A percentile compares a stretch with the other conserved stretches of the same genome.
Conservation (phyloP, 2,888 invertebrate genomes). For the Dolichomitus sp. region DNA sequence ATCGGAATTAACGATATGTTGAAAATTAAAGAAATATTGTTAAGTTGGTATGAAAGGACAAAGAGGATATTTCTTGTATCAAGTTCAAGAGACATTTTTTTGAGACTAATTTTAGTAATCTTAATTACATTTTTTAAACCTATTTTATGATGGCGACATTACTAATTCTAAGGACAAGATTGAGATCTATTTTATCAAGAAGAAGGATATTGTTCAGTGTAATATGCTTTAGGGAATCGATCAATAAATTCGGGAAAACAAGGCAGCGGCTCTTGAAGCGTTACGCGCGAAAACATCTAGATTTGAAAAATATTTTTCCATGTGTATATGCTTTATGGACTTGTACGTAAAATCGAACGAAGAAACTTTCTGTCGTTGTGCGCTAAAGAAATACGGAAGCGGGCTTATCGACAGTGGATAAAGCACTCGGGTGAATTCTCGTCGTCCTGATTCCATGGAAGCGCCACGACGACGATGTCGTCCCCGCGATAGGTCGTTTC, state of each 20-base stretch:
- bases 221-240: neutral
- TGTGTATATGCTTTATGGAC: constrained; percentile 1
- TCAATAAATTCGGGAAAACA: constrained; percentile 48
- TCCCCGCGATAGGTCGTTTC: constrained; percentile 57
- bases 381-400: constrained; percentile 60
- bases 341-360: constrained; percentile 39
- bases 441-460: constrained; percentile 62
- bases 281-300: neutral
- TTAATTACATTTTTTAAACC: no score
- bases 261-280: constrained; percentile 28
- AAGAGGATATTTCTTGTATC: no score
- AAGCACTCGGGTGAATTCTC: constrained; percentile 66
- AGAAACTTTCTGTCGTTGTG: constrained; percentile 19
- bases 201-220: neutral
- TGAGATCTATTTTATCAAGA: neutral
- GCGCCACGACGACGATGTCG: constrained; percentile 64
- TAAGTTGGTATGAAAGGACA: no score
- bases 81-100: no score
- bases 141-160: no score
- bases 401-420: constrained; percentile 78
- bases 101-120: no score
- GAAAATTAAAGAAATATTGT: neutral
- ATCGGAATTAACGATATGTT: neutral
- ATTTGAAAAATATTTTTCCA: constrained; percentile 18
- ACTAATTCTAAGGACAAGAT: neutral